Evolutionary conservation across 1,140 invertebrate species (phyloP).

Genomic region (Brachionus rubens): DNA sequence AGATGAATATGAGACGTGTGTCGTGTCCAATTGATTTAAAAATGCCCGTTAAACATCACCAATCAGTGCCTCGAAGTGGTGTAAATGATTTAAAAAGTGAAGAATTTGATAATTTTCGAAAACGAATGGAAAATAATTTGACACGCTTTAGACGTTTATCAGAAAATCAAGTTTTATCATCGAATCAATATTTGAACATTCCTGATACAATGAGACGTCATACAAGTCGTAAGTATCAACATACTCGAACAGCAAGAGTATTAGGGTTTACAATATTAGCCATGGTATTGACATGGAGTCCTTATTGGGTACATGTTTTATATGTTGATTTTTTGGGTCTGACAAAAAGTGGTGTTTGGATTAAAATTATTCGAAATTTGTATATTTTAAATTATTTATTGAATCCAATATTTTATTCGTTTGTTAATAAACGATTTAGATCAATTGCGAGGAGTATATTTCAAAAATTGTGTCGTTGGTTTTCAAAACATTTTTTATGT

Average conservation of each 20-base stretch:
- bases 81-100: no score
- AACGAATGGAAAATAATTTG: neutral
- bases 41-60: neutral
- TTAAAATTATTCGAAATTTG: neutral
- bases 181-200: neutral
- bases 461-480: no score
- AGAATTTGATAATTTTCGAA: no score
- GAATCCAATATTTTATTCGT: constrained; percentile 15
- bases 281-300: neutral
- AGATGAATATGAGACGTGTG: neutral
- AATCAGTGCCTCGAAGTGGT: no score
- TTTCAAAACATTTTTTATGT: no score
- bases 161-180: neutral
- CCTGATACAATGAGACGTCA: neutral
- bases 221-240: constrained; percentile 5
- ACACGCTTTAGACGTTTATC: neutral
- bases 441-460: neutral
- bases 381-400: neutral
- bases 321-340: neutral
- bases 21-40: constrained; percentile 8
- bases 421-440: constrained; percentile 11
- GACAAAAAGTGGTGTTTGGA: neutral
- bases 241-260: neutral
- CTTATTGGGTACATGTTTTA: neutral
- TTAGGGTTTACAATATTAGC: neutral